Evolutionary conservation across 92 coral and sea anemone genomes (phyloP), one percentile per base, ranked within the genome.

Genomic region (Isaurus tuberculatus): DNA sequence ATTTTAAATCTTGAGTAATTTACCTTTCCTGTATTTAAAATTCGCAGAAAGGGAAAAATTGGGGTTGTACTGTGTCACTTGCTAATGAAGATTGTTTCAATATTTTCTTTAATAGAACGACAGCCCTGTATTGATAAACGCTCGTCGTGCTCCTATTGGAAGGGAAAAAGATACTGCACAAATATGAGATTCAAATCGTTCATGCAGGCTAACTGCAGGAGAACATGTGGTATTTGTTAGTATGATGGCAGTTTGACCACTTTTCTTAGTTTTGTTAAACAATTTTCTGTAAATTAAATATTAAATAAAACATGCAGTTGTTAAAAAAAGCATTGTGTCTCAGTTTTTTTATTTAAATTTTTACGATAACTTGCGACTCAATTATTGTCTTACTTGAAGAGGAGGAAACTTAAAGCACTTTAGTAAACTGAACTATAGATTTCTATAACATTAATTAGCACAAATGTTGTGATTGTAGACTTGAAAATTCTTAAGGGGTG

Each of bases 141-240:
- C 3, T 30, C 60, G 15, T 19, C 10, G 16, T 73, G 79, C 37
- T 34, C 64, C 4, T 26, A 19, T 14, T 73, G 79, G 79, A 40
- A 27, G 9, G 29, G 34, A 32, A 10, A 15, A 22, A 63, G 79
- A 73, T 73, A 26, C 31, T 73, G 79, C 29, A 48, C 14, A 11
- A 13, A 80, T 69, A 23, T 0, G 19, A 11, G 14, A 2, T 93
- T 69, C 73, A 57, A 75, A 40, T 16, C 81, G 23, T 93, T 83
- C 72, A 85, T 89, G 82, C 85, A 72, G 5, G 37, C 83, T 1
- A 67, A 79, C 86, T 93, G 97, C 83, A 93, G 71, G 90, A 84
- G 80, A 74, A 93, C 92, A 71, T 93, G 97, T 30, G 77, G 81
- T 8, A 44, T 1, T 0, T 75, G 80, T 31, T 75, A 55, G 8